phyloP scores from a whole-genome alignment of 2,797 vertebrate genomes.

The Molossus alvarezi region DNA sequence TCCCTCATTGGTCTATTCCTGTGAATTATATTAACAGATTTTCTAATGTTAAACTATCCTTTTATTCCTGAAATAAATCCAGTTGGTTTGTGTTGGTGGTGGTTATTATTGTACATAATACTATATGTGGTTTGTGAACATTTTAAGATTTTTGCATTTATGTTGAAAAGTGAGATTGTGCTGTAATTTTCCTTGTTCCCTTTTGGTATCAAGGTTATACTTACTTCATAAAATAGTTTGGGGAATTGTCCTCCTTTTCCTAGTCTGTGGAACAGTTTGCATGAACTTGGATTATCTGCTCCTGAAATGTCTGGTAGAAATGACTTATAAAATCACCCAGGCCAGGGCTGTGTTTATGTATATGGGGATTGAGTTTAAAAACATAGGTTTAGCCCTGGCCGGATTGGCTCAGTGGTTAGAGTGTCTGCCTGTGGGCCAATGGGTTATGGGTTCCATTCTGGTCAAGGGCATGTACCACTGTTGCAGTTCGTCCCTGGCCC shows the following conservation, averaged over 20 bases:
- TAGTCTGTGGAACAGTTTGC: not conserved
- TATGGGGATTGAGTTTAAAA: not conserved
- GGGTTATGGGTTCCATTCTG: too few species aligned
- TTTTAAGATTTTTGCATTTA: not conserved
- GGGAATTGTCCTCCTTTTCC: not conserved
- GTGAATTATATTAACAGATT: not conserved
- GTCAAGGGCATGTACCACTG: too few species aligned
- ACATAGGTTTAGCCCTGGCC: not conserved
- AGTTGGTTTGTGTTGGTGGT: not conserved
- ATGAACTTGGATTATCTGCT: not conserved
- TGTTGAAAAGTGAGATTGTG: conserved; percentile 18
- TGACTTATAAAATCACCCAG: not conserved
- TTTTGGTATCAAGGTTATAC: not conserved
- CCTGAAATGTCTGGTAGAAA: not conserved
- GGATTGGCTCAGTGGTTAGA: too few species aligned
- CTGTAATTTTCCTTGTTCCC: not conserved
- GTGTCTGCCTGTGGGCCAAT: too few species aligned
- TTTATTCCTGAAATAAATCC: not conserved
- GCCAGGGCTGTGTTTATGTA: not conserved
- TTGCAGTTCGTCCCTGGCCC: too few species aligned
- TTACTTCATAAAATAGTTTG: not conserved
- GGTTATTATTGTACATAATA: not conserved
- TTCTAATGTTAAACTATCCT: not conserved
- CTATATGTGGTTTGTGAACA: not conserved
- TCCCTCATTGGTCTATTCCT: not conserved